Evolutionary conservation across 2,113 vertebrate genomes (phyloP), one percentile per base, ranked within the genome.

Genomic region (Hucho hucho): DNA sequence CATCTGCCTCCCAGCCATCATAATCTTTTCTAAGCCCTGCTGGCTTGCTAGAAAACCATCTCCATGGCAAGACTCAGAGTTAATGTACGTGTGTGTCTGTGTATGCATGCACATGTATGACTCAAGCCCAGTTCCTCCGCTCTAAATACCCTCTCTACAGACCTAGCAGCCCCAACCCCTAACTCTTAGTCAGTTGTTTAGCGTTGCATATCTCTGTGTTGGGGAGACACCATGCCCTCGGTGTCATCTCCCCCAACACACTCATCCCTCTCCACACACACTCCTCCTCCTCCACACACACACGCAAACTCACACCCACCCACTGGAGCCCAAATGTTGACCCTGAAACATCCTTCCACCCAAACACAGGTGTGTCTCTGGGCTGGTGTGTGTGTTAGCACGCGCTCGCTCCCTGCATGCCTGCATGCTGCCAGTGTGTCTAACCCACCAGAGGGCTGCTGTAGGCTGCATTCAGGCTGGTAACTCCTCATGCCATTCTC

Each of bases 401-500:
- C 11, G 87, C 47, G 81, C 88, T 87, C 77, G 78, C 86, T 89
- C 75, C 75, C 37, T 43, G 37, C 9, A 43, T 43, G 37, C 37
- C 86, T 87, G 93, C 92, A 92, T 93, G 92, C 89, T 89, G 58
- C 16, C 85, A 90, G 79, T 83, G 37, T 43, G 89, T 89, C 86
- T 90, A 90, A 89, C 86, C 87, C 92, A 94, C 93, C 90, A 90
- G 93, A 94, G 93, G 93, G 93, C 93, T 92, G 88, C 89, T 53
- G 85, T 89, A 90, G 91, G 92, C 92, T 91, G 92, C 87, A 91
- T 93, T 94, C 96, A 95, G 97, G 97, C 93, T 96, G 93, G 95
- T 98, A 99, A 99, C 96, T 94, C 96, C 94, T 95, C 96, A 94
- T 94, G 95, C 20, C 97, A 93, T 91, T 98, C 97, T 98, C 94